Evolutionary conservation across 2,797 vertebrate genomes (phyloP).

Genomic region (Australoheros facetus): DNA sequence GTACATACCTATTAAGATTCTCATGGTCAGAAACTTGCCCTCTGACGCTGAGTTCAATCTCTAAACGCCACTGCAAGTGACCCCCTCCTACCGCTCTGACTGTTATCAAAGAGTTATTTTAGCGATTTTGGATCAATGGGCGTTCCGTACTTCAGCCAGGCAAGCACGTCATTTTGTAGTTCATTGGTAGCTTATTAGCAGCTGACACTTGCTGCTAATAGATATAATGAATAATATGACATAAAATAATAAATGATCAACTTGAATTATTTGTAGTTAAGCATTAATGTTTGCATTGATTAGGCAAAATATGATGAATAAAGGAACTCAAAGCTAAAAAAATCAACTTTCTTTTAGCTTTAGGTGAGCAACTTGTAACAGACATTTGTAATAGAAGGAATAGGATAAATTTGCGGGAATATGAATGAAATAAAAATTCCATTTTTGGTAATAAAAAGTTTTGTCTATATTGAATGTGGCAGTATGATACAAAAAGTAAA

Average conservation of each 20-base stretch:
- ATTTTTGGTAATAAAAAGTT: neutral
- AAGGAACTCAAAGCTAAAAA: neutral
- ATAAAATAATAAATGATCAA: neutral
- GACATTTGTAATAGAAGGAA: neutral
- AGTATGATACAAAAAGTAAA: neutral
- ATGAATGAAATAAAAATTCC: neutral
- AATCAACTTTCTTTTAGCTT: neutral
- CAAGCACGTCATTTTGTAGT: constrained; percentile 36
- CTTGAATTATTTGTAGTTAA: neutral
- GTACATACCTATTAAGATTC: constrained; percentile 79
- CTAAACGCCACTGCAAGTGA: accelerated
- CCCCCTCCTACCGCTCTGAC: neutral
- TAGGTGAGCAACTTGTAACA: neutral
- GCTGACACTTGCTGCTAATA: neutral
- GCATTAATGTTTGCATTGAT: no score
- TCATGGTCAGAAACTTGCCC: constrained; percentile 51
- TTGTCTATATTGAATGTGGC: neutral
- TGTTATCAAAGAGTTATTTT: accelerated
- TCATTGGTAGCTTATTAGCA: neutral
- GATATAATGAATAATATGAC: neutral
- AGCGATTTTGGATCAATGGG: constrained; percentile 1
- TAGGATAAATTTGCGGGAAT: neutral
- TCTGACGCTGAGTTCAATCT: neutral
- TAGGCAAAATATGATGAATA: neutral
- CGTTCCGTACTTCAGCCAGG: constrained; percentile 8